These are phyloP conservation scores for Tenodera sinensis DNA, from an alignment of 2,888 invertebrate genomes.

Conservation along the genomic window DNA sequence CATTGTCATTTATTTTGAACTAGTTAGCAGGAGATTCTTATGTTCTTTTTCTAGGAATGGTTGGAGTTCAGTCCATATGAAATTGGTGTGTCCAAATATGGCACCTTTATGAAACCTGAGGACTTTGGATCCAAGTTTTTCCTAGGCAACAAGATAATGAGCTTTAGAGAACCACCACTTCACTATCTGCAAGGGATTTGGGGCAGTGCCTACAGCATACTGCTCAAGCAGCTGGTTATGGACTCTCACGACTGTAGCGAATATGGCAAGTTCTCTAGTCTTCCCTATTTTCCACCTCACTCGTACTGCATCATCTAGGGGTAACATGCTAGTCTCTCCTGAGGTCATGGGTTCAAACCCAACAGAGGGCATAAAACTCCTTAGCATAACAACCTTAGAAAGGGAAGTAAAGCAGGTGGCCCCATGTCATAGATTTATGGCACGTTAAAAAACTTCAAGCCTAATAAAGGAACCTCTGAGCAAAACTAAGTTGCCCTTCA, in stretches of 20 bases:
- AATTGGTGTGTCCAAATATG: conserved; percentile 48
- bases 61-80: conserved; percentile 49
- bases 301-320: too few species aligned
- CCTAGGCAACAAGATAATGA: conserved; percentile 40
- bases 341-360: too few species aligned
- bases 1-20: too few species aligned
- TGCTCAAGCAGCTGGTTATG: conserved; percentile 38
- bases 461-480: too few species aligned
- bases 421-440: too few species aligned
- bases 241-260: not conserved
- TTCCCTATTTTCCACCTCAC: too few species aligned
- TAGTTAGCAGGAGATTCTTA: not conserved
- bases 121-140: conserved; percentile 46
- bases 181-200: conserved; percentile 49
- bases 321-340: too few species aligned
- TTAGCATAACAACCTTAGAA: too few species aligned
- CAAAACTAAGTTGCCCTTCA: too few species aligned
- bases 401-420: too few species aligned
- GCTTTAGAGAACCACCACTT: conserved; percentile 44
- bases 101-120: conserved; percentile 45
- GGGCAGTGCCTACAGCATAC: conserved; percentile 49
- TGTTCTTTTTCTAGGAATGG: conserved; percentile 42
- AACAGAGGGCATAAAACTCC: too few species aligned
- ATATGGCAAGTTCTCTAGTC: not conserved
- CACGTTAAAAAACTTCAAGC: too few species aligned